These are phyloP conservation scores for Chaunax sp. DNA, from an alignment of 2,797 vertebrate species.

Conservation along the genomic window DNA sequence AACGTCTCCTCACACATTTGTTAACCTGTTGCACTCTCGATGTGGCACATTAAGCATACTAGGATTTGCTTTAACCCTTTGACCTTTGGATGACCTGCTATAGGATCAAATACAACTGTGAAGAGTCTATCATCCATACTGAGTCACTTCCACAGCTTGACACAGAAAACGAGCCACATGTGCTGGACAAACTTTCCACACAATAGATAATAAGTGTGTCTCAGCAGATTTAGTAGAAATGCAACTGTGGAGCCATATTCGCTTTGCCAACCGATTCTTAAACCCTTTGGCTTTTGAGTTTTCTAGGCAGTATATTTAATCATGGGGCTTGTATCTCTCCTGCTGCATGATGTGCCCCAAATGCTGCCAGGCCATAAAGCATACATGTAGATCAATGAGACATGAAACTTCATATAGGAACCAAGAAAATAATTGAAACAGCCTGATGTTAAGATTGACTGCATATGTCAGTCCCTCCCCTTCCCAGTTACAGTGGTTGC, in stretches of 20 bases:
- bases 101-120: slow-evolving; percentile 39
- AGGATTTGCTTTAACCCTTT: slow-evolving; percentile 36
- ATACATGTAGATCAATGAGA: background rate
- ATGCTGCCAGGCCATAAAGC: background rate
- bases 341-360: background rate
- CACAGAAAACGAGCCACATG: slow-evolving; percentile 26
- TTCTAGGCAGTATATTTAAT: slow-evolving; percentile 13
- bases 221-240: background rate
- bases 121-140: slow-evolving; percentile 25
- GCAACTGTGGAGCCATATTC: background rate
- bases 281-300: slow-evolving; percentile 14
- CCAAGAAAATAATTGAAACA: slow-evolving; percentile 6
- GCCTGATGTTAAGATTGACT: background rate
- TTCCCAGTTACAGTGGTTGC: background rate
- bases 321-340: background rate
- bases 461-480: background rate
- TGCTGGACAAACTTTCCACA: slow-evolving; percentile 10
- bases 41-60: slow-evolving; percentile 24
- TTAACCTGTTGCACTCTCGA: slow-evolving; percentile 45
- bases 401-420: slow-evolving; percentile 1
- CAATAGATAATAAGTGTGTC: background rate
- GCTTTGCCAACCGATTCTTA: background rate
- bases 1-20: slow-evolving; percentile 34
- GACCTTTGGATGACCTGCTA: slow-evolving; percentile 30
- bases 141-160: slow-evolving; percentile 38